These are phyloP conservation scores for Poeciliopsis prolifica DNA, from an alignment of 2,113 vertebrate genomes.

Conservation along the genomic window DNA sequence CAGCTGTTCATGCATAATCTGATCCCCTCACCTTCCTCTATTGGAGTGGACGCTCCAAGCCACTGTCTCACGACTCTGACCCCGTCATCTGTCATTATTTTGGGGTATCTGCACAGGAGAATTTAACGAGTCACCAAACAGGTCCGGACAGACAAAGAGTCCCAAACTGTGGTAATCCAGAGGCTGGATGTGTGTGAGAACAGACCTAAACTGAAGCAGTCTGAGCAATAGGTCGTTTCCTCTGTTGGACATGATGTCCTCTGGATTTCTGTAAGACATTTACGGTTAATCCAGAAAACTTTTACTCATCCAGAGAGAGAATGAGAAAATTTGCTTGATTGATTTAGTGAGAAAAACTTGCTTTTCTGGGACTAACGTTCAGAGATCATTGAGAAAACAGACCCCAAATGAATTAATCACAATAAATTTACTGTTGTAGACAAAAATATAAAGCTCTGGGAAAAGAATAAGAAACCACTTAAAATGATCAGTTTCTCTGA, in stretches of 20 bases:
- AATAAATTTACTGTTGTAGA: too few relatives aligned
- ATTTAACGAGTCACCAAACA: neutral
- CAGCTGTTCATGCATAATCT: too few relatives aligned
- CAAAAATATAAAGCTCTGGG: neutral
- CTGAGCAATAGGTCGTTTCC: slow-evolving; percentile 88
- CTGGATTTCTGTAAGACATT: slow-evolving; percentile 79
- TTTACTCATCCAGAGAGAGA: neutral
- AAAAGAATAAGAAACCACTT: too few relatives aligned
- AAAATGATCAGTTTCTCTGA: too few relatives aligned
- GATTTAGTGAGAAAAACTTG: neutral
- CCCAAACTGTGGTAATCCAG: neutral
- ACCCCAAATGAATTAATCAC: neutral
- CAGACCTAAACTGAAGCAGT: slow-evolving; percentile 87
- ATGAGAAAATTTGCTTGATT: neutral
- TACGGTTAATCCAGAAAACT: neutral
- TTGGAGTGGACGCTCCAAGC: slow-evolving; percentile 80
- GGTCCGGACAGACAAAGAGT: neutral
- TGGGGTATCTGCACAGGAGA: slow-evolving; percentile 83
- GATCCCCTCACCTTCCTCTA: slow-evolving; percentile 82
- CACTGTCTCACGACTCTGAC: slow-evolving; percentile 82
- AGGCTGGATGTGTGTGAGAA: neutral
- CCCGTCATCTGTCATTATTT: slow-evolving; percentile 88
- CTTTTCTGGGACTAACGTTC: neutral
- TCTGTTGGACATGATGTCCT: slow-evolving; percentile 90
- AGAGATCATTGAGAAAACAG: neutral